These are phyloP conservation scores for Aphidius ervi DNA, from an alignment of 1,140 invertebrate species.

Conservation along the genomic window DNA sequence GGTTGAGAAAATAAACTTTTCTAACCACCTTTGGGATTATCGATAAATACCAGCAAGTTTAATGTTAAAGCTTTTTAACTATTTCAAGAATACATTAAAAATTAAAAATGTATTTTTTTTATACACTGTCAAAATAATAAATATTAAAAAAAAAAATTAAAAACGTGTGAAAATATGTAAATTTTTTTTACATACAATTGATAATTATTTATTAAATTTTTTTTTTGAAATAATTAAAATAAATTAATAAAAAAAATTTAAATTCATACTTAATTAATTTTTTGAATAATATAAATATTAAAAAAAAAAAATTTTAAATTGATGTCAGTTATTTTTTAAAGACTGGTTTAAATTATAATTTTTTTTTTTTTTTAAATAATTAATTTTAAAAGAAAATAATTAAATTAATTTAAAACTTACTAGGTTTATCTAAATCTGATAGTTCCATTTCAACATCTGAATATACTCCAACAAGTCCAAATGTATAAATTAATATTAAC, in stretches of 20 bases:
- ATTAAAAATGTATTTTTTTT: neutral
- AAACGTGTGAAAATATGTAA: no score
- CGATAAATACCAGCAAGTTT: neutral
- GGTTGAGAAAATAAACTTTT: neutral
- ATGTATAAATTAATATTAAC: slow-evolving; percentile 29
- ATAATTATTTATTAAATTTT: no score
- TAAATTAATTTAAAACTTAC: slow-evolving; percentile 34
- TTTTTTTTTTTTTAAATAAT: no score
- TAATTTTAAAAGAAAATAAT: no score
- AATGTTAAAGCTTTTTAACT: slow-evolving; percentile 12
- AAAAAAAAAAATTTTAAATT: no score
- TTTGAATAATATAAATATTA: no score
- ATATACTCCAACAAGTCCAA: slow-evolving; percentile 29
- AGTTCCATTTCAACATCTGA: slow-evolving; percentile 28
- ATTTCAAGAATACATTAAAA: neutral
- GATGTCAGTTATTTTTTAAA: no score
- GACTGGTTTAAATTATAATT: no score
- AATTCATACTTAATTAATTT: no score
- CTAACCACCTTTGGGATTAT: neutral
- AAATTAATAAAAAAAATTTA: no score
- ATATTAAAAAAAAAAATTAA: neutral
- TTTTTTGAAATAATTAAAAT: neutral
- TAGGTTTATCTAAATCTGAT: slow-evolving; percentile 45
- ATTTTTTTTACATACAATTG: neutral
- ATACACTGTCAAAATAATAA: no score